Evolutionary conservation across 2,113 vertebrate species (phyloP).

Genomic region (Menidia beryllina): DNA sequence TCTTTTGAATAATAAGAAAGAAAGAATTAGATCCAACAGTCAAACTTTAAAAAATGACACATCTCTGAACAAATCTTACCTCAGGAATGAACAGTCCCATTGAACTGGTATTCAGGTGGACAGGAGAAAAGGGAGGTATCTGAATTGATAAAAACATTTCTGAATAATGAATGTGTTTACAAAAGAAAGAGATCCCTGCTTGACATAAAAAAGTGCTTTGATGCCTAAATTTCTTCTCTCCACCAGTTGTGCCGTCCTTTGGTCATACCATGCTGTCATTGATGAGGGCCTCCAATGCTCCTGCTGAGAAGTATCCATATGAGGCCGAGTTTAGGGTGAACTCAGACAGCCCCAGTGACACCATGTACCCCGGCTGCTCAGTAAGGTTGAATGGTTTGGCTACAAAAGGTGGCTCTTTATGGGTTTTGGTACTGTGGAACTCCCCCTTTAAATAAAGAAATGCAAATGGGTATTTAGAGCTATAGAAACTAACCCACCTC

Average conservation of each 20-base stretch:
- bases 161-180: not conserved
- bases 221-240: not conserved
- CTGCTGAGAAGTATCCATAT: slow-evolving; percentile 65
- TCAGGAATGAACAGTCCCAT: slow-evolving; percentile 74
- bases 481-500: not conserved
- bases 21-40: too few species aligned
- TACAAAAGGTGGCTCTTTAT: slow-evolving; percentile 72
- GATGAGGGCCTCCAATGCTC: slow-evolving; percentile 61
- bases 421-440: slow-evolving; percentile 60
- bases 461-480: not conserved
- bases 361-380: slow-evolving; percentile 60
- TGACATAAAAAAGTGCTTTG: not conserved
- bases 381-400: slow-evolving; percentile 60
- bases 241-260: not conserved
- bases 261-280: slow-evolving; percentile 75
- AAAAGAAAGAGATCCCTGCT: not conserved
- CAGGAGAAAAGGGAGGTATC: slow-evolving; percentile 58
- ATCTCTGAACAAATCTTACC: slow-evolving; percentile 50
- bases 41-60: too few species aligned
- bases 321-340: slow-evolving; percentile 78
- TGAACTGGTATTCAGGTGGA: slow-evolving; percentile 80
- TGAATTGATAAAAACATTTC: slow-evolving; percentile 32
- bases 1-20: too few species aligned
- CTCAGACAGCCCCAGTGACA: slow-evolving; percentile 77
- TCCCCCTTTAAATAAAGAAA: slow-evolving; percentile 66